Percentiles rank a stretch among this genome's conserved stretches.
Evolutionary conservation across 23 tunicate genomes (phyloP).

Genomic region (Styela clava): DNA sequence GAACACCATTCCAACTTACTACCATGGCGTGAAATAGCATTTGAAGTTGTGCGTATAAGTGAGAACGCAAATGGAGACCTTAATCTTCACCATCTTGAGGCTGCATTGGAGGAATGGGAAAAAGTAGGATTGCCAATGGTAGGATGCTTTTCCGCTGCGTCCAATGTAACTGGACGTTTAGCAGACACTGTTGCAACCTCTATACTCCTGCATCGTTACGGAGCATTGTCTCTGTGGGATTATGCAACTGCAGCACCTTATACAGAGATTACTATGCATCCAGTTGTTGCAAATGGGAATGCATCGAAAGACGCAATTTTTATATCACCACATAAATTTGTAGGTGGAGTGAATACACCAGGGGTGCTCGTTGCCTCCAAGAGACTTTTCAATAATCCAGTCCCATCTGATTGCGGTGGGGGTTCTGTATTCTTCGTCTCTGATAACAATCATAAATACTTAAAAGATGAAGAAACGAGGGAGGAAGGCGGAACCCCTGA

Average conservation of each 20-base stretch:
- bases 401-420: slow-evolving; percentile 40
- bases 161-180: slow-evolving; percentile 26
- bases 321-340: slow-evolving; percentile 91
- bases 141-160: slow-evolving; percentile 54
- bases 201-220: slow-evolving; percentile 67
- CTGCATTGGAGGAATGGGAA: slow-evolving; percentile 5
- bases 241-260: slow-evolving; percentile 99
- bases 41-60: slow-evolving; percentile 7
- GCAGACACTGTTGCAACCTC: slow-evolving; percentile 57
- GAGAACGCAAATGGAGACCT: background rate
- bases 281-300: slow-evolving; percentile 28
- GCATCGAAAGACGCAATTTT: slow-evolving; percentile 96
- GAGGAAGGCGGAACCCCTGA: slow-evolving; percentile 62
- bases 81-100: slow-evolving; percentile 20
- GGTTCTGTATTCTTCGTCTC: slow-evolving; percentile 53
- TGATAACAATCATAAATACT: slow-evolving; percentile 19
- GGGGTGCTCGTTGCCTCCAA: slow-evolving; percentile 38
- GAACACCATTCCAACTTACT: slow-evolving; percentile 97
- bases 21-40: slow-evolving; percentile 93
- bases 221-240: slow-evolving; percentile 94
- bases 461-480: slow-evolving; percentile 33
- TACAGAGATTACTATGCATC: slow-evolving; percentile 95
- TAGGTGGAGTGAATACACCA: slow-evolving; percentile 96
- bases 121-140: slow-evolving; percentile 27
- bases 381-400: slow-evolving; percentile 25